Percentiles rank a stretch among this genome's conserved stretches.
Conservation (phyloP, 2,113 vertebrate genomes). For the Ellobius talpinus region DNA sequence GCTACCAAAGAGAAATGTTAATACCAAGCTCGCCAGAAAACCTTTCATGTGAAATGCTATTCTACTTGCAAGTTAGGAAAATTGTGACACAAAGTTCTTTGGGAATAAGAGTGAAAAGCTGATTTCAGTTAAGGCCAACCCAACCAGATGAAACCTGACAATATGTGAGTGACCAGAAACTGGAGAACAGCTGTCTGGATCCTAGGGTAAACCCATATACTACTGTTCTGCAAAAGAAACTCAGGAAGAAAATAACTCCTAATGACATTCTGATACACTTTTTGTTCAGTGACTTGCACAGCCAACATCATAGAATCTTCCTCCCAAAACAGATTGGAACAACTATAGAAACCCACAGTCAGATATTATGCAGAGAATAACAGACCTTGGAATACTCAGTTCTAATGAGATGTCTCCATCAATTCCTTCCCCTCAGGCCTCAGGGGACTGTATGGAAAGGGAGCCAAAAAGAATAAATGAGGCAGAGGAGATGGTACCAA, state of each 20-base stretch:
- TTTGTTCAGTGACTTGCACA: not conserved
- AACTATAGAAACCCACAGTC: not conserved
- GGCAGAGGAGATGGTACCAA: not conserved
- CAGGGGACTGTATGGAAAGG: not conserved
- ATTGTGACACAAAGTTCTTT: not conserved
- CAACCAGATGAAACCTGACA: not conserved
- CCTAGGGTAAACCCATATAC: not conserved
- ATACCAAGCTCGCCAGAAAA: not conserved
- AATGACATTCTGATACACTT: not conserved
- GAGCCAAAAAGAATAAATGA: not conserved
- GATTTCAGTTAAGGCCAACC: not conserved
- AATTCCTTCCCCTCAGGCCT: too few species aligned
- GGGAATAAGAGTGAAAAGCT: not conserved
- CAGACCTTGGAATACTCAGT: not conserved
- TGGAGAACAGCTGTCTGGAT: not conserved
- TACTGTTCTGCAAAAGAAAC: not conserved
- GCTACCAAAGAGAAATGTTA: not conserved
- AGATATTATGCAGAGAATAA: not conserved
- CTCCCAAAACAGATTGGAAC: not conserved
- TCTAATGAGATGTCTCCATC: not conserved
- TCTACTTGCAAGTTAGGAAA: not conserved
- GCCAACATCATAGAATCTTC: not conserved
- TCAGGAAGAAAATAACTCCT: not conserved
- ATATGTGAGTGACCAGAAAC: not conserved
- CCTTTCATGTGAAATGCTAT: not conserved